phyloP scores from a whole-genome alignment of 2,113 vertebrate species.

The Amphiprion ocellaris region DNA sequence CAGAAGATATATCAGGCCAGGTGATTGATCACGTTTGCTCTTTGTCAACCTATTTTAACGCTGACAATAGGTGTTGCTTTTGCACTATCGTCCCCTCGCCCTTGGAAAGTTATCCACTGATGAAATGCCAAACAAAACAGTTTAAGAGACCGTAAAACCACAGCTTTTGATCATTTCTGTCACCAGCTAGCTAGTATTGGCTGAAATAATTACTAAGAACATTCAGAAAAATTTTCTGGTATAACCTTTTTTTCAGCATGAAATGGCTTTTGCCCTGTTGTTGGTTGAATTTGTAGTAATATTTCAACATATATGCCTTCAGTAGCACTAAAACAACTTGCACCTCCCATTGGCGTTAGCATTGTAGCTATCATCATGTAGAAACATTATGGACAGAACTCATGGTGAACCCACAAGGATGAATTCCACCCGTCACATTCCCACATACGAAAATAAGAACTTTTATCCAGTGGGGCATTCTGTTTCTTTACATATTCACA shows the following conservation, averaged over 20 bases:
- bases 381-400: conserved; percentile 22
- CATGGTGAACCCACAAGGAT: not conserved
- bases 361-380: not conserved
- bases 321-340: not conserved
- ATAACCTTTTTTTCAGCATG: not conserved
- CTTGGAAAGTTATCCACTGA: too few species aligned
- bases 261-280: not conserved
- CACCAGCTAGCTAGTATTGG: not conserved
- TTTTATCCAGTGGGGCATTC: conserved; percentile 10
- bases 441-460: conserved; percentile 67
- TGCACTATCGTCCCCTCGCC: too few species aligned
- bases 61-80: too few species aligned
- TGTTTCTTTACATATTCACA: conserved; percentile 73
- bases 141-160: too few species aligned
- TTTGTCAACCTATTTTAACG: too few species aligned
- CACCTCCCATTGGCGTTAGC: not conserved
- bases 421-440: conserved; percentile 4
- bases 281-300: not conserved
- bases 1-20: too few species aligned
- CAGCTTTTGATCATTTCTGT: too few species aligned
- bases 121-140: too few species aligned
- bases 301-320: not conserved
- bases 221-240: not conserved
- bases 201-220: not conserved
- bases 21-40: too few species aligned